Percentiles rank a stretch among this genome's conserved stretches.
phyloP scores from a whole-genome alignment of 2,888 invertebrate genomes.

The Tetrapedia diversipes region DNA sequence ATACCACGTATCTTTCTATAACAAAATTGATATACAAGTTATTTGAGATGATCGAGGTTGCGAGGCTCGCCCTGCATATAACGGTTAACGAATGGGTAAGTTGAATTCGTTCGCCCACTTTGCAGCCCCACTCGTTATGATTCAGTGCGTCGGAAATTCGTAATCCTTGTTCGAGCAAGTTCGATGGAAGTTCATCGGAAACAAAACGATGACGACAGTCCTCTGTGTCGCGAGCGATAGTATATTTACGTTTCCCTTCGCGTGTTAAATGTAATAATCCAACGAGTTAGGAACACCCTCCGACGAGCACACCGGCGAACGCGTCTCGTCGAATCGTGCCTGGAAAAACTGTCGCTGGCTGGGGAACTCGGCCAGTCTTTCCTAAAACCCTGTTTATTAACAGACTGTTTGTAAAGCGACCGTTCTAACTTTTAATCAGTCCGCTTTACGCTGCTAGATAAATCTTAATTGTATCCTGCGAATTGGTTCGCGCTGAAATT shows the following conservation, averaged over 20 bases:
- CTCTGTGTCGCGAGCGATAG: background rate
- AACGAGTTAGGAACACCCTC: background rate
- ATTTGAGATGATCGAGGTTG: too few relatives aligned
- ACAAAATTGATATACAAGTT: too few relatives aligned
- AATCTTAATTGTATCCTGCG: slow-evolving; percentile 71
- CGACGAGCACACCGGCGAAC: slow-evolving; percentile 10
- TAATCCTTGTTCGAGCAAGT: background rate
- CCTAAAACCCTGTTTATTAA: slow-evolving; percentile 61
- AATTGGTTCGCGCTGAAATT: slow-evolving; percentile 50
- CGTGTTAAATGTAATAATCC: slow-evolving; percentile 1
- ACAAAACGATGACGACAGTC: background rate
- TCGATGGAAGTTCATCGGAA: background rate
- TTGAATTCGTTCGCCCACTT: background rate
- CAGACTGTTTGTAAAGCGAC: slow-evolving; percentile 51
- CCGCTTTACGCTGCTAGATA: slow-evolving; percentile 58
- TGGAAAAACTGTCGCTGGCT: slow-evolving; percentile 33
- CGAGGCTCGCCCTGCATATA: too few relatives aligned
- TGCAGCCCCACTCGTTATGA: too few relatives aligned
- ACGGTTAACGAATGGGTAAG: background rate
- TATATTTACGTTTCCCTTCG: background rate
- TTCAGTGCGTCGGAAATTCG: slow-evolving; percentile 10
- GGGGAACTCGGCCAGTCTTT: slow-evolving; percentile 16
- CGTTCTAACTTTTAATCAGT: slow-evolving; percentile 65
- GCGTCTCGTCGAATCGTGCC: slow-evolving; percentile 9
- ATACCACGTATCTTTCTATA: too few relatives aligned